Conservation (phyloP, 2,113 vertebrate species). For the Orycteropus afer region DNA sequence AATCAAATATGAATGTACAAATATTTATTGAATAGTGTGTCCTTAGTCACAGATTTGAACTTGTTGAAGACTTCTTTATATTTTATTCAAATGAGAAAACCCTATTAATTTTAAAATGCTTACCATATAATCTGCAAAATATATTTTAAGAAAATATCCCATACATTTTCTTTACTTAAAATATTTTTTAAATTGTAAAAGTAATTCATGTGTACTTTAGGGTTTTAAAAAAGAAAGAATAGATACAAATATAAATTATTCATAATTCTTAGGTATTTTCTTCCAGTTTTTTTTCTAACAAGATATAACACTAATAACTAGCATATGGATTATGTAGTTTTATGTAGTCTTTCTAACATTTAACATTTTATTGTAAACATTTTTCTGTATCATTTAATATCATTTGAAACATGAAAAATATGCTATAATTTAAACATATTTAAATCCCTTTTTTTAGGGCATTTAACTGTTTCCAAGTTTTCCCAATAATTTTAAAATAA, state of each 20-base stretch:
- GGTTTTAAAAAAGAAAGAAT: not conserved
- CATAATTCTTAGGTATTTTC: constrained; percentile 21
- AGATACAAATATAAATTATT: constrained; percentile 1
- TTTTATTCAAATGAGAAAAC: not conserved
- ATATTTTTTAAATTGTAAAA: not conserved
- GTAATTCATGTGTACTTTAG: not conserved
- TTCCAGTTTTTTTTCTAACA: not conserved
- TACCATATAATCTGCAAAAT: not conserved
- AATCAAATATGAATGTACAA: not conserved
- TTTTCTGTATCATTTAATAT: not conserved
- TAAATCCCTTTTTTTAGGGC: not conserved
- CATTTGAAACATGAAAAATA: constrained; percentile 9
- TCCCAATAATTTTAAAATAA: not conserved
- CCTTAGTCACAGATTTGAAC: not conserved
- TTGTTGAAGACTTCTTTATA: not conserved
- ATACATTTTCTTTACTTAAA: not conserved
- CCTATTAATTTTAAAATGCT: constrained; percentile 22
- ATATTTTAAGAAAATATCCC: not conserved
- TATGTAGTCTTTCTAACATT: not conserved
- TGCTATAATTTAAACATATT: not conserved
- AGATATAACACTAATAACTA: not conserved
- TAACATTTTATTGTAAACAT: too few relatives aligned
- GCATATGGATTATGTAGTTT: not conserved
- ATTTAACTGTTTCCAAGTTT: not conserved
- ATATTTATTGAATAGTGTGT: not conserved